Evolutionary conservation across 2,113 vertebrate genomes (phyloP).

Genomic region (Gallinago paraguaiae): DNA sequence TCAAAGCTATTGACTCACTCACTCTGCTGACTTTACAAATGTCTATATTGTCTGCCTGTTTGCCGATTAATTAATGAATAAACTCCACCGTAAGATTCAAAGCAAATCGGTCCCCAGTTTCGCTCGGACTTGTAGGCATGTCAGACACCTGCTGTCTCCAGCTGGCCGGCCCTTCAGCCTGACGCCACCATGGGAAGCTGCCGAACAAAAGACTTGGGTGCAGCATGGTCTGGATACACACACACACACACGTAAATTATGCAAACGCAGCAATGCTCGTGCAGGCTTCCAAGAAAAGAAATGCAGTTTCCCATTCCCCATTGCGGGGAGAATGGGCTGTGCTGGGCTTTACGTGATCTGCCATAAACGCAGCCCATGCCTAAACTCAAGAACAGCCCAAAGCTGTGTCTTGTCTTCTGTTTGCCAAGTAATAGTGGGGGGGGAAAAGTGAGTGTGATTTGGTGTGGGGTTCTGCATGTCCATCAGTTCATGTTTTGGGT

Average conservation of each 20-base stretch:
- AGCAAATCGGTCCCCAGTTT: background rate
- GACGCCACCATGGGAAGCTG: background rate
- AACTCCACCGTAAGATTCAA: background rate
- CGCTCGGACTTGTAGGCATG: background rate
- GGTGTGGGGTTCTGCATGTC: background rate
- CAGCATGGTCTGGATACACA: background rate
- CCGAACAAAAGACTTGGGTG: background rate
- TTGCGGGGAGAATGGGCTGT: accelerated
- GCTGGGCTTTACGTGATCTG: background rate
- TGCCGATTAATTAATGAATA: background rate
- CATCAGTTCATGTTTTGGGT: accelerated
- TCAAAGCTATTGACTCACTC: background rate
- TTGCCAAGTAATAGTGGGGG: background rate
- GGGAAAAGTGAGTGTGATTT: background rate
- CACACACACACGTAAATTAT: no score
- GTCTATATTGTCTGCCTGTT: accelerated
- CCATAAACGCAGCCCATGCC: accelerated
- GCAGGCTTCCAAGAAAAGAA: background rate
- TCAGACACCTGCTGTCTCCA: background rate
- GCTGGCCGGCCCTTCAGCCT: background rate
- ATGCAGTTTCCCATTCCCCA: background rate
- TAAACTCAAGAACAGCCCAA: background rate
- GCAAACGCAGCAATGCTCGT: accelerated
- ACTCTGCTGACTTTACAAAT: background rate
- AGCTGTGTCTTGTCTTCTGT: background rate